phyloP scores from a whole-genome alignment of 2,888 invertebrate genomes.

The Hyposoter dolosus region DNA sequence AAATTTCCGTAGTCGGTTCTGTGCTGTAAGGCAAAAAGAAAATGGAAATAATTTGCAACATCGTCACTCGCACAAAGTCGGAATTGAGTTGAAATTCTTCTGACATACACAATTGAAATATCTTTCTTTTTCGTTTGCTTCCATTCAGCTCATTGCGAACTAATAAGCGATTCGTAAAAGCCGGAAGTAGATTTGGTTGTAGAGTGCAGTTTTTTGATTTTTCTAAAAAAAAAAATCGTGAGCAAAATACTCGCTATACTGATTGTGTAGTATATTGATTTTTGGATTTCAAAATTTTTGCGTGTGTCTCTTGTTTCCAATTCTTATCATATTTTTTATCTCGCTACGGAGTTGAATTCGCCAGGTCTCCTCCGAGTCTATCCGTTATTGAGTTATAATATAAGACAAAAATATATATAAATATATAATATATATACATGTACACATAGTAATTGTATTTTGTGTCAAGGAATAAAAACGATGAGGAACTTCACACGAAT shows the following conservation, averaged over 20 bases:
- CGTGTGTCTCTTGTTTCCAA: slow-evolving; percentile 7
- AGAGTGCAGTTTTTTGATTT: slow-evolving; percentile 58
- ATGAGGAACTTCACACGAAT: slow-evolving; percentile 64
- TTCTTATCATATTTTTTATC: slow-evolving; percentile 3
- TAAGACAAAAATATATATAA: slow-evolving; percentile 58
- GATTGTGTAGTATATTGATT: slow-evolving; percentile 3
- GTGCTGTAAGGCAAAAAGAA: not conserved
- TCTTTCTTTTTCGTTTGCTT: slow-evolving; percentile 19
- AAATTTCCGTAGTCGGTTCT: not conserved
- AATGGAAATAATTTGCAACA: not conserved
- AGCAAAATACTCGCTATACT: slow-evolving; percentile 13
- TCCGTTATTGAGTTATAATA: slow-evolving; percentile 53
- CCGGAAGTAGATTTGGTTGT: slow-evolving; percentile 70
- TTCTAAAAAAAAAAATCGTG: slow-evolving; percentile 31
- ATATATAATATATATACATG: slow-evolving; percentile 57
- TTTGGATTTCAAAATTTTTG: slow-evolving; percentile 15
- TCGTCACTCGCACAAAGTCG: not conserved
- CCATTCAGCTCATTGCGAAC: slow-evolving; percentile 46
- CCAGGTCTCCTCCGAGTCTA: slow-evolving; percentile 15
- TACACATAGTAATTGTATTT: slow-evolving; percentile 16
- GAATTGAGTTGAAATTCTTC: slow-evolving; percentile 1
- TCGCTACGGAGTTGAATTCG: not conserved
- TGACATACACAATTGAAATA: not conserved
- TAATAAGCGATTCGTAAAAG: slow-evolving; percentile 60
- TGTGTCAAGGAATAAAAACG: slow-evolving; percentile 55